Percentiles rank a stretch among this genome's conserved stretches.
phyloP scores from a whole-genome alignment of 1,140 invertebrate genomes.

The Brachionus rotundiformis region DNA sequence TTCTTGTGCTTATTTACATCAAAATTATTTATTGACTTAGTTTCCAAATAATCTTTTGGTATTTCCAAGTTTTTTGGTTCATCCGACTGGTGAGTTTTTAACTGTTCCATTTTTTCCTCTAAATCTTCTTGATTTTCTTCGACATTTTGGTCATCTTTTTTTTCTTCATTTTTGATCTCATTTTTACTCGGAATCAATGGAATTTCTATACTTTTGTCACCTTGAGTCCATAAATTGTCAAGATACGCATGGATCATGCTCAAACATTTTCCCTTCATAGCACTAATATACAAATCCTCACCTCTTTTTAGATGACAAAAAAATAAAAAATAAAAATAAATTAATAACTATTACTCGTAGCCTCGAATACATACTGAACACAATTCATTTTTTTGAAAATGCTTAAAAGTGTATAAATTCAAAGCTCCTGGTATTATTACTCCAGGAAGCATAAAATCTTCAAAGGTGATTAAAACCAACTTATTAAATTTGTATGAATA shows the following conservation, averaged over 20 bases:
- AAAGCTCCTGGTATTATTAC: background rate
- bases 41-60: no score
- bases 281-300: slow-evolving; percentile 51
- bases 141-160: background rate
- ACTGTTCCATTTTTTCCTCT: slow-evolving; percentile 22
- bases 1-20: slow-evolving; percentile 78
- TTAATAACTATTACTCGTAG: slow-evolving; percentile 15
- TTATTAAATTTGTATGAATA: no score
- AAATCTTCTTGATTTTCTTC: background rate
- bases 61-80: background rate
- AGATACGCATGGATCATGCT: slow-evolving; percentile 24
- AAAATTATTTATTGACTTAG: slow-evolving; percentile 54
- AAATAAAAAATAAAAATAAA: background rate
- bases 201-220: slow-evolving; percentile 26
- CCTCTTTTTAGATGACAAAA: slow-evolving; percentile 37
- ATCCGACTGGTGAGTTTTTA: background rate
- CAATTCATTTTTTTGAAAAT: slow-evolving; percentile 36
- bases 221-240: slow-evolving; percentile 38
- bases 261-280: slow-evolving; percentile 36
- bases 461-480: no score
- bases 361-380: slow-evolving; percentile 1
- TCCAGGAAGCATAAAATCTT: slow-evolving; percentile 46
- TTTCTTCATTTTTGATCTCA: background rate
- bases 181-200: background rate
- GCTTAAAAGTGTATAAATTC: slow-evolving; percentile 43